Percentiles rank a stretch among this genome's conserved stretches.
phyloP scores from a whole-genome alignment of 2,797 vertebrate genomes.

The Coluber constrictor region DNA sequence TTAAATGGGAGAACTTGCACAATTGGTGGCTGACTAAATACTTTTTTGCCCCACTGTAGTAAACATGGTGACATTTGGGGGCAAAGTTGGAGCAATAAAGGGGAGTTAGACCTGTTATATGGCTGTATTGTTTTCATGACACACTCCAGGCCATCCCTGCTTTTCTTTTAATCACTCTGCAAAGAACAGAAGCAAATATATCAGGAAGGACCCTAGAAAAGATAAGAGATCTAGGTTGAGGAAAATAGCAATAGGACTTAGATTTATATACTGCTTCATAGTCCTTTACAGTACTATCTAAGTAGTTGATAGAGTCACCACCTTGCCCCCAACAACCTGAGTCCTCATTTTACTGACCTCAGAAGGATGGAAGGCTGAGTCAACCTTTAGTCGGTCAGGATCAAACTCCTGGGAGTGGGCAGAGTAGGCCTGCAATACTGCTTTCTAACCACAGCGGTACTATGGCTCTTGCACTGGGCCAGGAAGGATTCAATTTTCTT shows the following conservation, averaged over 20 bases:
- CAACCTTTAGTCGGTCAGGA: not conserved
- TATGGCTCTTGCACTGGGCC: not conserved
- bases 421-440: not conserved
- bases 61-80: no score
- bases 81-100: no score
- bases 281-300: not conserved
- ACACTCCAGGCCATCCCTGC: not conserved
- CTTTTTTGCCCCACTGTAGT: no score
- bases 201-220: not conserved
- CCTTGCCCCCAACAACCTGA: not conserved
- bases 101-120: no score
- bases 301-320: not conserved
- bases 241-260: no score
- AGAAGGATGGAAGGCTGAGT: not conserved
- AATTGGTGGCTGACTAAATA: no score
- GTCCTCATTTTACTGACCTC: not conserved
- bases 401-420: not conserved
- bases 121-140: no score
- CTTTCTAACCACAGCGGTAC: not conserved
- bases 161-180: not conserved
- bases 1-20: no score
- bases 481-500: not conserved
- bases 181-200: not conserved
- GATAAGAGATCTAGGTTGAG: not conserved
- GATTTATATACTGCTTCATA: no score